These are phyloP conservation scores for Chelonus formosanus DNA, from an alignment of 2,888 invertebrate species.

Conservation along the genomic window DNA sequence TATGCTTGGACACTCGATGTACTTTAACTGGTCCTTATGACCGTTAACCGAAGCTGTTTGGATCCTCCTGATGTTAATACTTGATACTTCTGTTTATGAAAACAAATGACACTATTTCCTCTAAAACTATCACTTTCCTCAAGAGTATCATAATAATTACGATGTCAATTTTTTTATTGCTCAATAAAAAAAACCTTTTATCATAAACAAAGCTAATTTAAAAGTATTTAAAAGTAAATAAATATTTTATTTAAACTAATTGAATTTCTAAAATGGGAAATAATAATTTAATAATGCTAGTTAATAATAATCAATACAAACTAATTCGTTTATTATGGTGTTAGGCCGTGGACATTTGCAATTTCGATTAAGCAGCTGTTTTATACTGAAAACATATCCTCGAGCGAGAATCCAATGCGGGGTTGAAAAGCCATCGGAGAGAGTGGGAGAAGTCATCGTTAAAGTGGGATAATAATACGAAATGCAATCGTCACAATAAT, in stretches of 20 bases:
- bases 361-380: slow-evolving; percentile 58
- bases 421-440: slow-evolving; percentile 1
- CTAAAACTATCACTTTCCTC: too few relatives aligned
- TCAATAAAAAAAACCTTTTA: too few relatives aligned
- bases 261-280: neutral
- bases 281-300: slow-evolving; percentile 8
- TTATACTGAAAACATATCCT: slow-evolving; percentile 50
- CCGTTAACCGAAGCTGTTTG: slow-evolving; percentile 14
- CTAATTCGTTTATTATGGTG: slow-evolving; percentile 25
- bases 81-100: too few relatives aligned
- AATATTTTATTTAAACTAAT: slow-evolving; percentile 12
- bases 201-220: too few relatives aligned
- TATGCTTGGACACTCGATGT: slow-evolving; percentile 34
- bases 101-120: too few relatives aligned
- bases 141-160: too few relatives aligned
- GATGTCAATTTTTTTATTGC: too few relatives aligned
- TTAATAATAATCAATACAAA: slow-evolving; percentile 9
- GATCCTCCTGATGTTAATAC: neutral
- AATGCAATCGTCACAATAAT: slow-evolving; percentile 59
- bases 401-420: slow-evolving; percentile 29
- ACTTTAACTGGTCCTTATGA: slow-evolving; percentile 17
- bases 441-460: slow-evolving; percentile 42
- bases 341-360: slow-evolving; percentile 40
- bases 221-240: neutral
- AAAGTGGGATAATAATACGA: slow-evolving; percentile 49